These are phyloP conservation scores for Zele albiditarsus DNA, from an alignment of 2,888 invertebrate species.

Conservation along the genomic window DNA sequence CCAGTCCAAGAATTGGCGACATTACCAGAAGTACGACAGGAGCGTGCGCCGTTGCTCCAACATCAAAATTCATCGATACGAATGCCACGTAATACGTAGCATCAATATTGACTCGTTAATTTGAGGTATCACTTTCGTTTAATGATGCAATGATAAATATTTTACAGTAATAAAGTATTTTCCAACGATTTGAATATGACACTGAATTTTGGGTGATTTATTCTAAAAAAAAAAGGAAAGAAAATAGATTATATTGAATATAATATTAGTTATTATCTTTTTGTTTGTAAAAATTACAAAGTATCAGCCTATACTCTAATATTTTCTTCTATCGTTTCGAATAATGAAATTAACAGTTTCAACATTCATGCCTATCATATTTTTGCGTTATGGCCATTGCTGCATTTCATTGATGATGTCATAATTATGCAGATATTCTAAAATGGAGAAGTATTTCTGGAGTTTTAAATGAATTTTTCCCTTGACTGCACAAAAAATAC, in stretches of 20 bases:
- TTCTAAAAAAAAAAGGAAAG: slow-evolving; percentile 33
- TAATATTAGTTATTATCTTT: not conserved
- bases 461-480: not conserved
- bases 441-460: not conserved
- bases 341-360: not conserved
- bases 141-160: slow-evolving; percentile 57
- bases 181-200: slow-evolving; percentile 47
- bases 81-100: slow-evolving; percentile 62
- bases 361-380: not conserved
- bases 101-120: slow-evolving; percentile 44
- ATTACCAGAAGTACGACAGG: slow-evolving; percentile 67
- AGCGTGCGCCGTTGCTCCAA: slow-evolving; percentile 65
- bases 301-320: not conserved
- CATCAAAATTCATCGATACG: slow-evolving; percentile 69
- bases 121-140: slow-evolving; percentile 48
- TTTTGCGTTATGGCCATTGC: not conserved
- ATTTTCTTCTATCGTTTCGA: not conserved
- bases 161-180: slow-evolving; percentile 52
- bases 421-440: not conserved
- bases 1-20: slow-evolving; percentile 66
- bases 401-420: not conserved
- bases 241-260: not conserved
- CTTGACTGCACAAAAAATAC: slow-evolving; percentile 18
- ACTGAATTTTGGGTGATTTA: slow-evolving; percentile 44
- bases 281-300: not conserved